phyloP scores from a whole-genome alignment of 1,140 invertebrate genomes.

The Heliothis virescens region DNA sequence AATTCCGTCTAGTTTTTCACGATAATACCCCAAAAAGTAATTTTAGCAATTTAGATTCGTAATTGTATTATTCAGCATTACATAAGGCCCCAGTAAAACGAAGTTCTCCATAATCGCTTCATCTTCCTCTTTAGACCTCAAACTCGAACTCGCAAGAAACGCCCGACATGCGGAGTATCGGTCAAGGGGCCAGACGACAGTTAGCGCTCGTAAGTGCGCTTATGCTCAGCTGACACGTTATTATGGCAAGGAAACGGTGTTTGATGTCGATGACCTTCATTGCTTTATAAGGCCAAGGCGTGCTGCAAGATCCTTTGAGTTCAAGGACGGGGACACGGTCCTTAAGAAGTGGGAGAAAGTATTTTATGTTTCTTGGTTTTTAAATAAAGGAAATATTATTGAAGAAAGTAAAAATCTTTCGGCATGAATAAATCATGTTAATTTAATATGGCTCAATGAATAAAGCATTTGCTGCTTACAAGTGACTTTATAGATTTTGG shows the following conservation, averaged over 20 bases:
- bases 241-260: conserved; percentile 28
- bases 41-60: no score
- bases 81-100: no score
- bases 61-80: no score
- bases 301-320: conserved; percentile 7
- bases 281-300: conserved; percentile 30
- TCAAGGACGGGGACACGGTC: conserved; percentile 21
- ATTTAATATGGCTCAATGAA: no score
- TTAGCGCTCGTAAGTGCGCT: conserved; percentile 50
- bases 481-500: no score
- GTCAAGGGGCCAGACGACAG: conserved; percentile 63
- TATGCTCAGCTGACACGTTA: conserved; percentile 40
- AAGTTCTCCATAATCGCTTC: not conserved
- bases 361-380: not conserved
- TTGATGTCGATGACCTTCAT: conserved; percentile 13
- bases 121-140: conserved; percentile 8
- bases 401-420: not conserved
- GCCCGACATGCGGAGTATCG: conserved; percentile 53
- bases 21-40: no score
- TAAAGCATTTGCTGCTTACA: no score
- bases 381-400: not conserved
- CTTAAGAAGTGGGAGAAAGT: not conserved
- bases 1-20: no score
- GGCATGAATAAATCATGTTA: no score
- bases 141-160: conserved; percentile 39